phyloP scores from a whole-genome alignment of 1,140 invertebrate species.

The Drosophila virilis region DNA sequence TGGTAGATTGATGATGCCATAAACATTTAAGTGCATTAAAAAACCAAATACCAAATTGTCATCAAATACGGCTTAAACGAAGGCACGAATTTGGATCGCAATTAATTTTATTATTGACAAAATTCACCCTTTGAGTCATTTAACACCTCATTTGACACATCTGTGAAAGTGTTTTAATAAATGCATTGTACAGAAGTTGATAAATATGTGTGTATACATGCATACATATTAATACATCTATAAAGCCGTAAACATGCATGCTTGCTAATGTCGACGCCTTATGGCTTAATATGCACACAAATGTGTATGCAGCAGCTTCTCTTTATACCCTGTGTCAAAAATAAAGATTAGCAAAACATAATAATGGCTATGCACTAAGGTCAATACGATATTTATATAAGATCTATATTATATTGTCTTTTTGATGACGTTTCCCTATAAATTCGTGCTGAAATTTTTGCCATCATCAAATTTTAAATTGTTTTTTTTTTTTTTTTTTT shows the following conservation, averaged over 20 bases:
- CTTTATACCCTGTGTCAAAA: neutral
- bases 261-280: neutral
- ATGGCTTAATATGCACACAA: neutral
- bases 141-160: constrained; percentile 52
- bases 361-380: too few relatives aligned
- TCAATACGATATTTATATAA: too few relatives aligned
- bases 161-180: constrained; percentile 50
- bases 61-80: constrained; percentile 10
- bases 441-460: too few relatives aligned
- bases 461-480: too few relatives aligned
- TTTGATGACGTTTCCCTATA: too few relatives aligned
- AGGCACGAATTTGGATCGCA: constrained; percentile 22
- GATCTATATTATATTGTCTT: too few relatives aligned
- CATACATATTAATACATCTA: neutral
- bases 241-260: neutral
- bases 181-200: constrained; percentile 19
- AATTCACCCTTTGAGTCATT: constrained; percentile 38
- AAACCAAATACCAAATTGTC: constrained; percentile 50
- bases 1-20: constrained; percentile 58
- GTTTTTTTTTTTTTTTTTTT: too few relatives aligned
- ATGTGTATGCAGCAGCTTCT: neutral
- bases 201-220: neutral
- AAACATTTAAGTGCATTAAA: constrained; percentile 55
- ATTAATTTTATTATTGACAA: constrained; percentile 34
- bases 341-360: too few relatives aligned